Evolutionary conservation across 2,888 invertebrate species (phyloP).

Genomic region (Beris chalybata): DNA sequence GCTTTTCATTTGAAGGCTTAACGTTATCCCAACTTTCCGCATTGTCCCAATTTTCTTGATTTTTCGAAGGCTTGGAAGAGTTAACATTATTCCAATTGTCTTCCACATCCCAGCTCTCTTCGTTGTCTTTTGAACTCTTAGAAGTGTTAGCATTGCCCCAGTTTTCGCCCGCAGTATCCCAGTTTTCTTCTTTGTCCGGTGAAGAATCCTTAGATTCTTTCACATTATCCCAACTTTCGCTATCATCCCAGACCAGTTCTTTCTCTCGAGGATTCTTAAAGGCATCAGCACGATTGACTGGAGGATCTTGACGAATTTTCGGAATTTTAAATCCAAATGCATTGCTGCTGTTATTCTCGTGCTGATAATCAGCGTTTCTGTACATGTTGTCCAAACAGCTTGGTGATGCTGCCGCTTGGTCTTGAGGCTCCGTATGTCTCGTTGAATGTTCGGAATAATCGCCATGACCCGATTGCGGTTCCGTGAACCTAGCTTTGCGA

Average conservation of each 20-base stretch:
- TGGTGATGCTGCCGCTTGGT: slow-evolving; percentile 18
- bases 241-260: slow-evolving; percentile 2
- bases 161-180: slow-evolving; percentile 1
- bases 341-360: background rate
- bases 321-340: slow-evolving; percentile 32
- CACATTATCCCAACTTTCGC: slow-evolving; percentile 36
- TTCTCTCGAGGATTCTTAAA: background rate
- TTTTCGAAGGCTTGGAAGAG: no score
- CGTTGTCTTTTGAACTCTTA: background rate
- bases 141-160: background rate
- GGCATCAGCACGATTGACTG: background rate
- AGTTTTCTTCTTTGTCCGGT: slow-evolving; percentile 5
- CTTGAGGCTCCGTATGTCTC: slow-evolving; percentile 13
- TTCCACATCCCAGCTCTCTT: background rate
- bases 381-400: slow-evolving; percentile 50
- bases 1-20: no score
- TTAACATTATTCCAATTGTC: slow-evolving; percentile 4
- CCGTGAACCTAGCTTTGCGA: slow-evolving; percentile 43
- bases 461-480: background rate
- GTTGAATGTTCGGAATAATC: slow-evolving; percentile 18
- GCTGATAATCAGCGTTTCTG: slow-evolving; percentile 40
- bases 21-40: no score
- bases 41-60: no score
- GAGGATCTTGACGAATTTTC: slow-evolving; percentile 23
- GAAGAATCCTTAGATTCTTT: background rate